A percentile compares a stretch with the other conserved stretches of the same genome.
Evolutionary conservation across 53 echinoderm and acorn worm species (phyloP).

Genomic region (Crossaster papposus): DNA sequence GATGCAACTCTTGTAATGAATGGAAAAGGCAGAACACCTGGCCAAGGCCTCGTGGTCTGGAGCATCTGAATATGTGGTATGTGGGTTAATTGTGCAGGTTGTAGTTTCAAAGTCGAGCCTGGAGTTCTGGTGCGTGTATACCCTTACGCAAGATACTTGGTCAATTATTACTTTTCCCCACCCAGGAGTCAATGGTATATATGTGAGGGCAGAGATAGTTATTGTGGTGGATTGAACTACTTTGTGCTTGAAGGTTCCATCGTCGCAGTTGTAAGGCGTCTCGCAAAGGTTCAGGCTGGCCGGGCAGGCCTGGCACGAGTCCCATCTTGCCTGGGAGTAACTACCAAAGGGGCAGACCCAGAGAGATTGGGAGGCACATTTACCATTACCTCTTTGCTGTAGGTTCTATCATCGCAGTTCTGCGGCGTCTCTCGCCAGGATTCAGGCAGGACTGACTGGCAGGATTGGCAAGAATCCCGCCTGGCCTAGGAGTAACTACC

Average conservation of each 20-base stretch:
- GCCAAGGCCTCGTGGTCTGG: too few species aligned
- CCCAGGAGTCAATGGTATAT: too few species aligned
- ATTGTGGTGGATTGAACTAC: too few species aligned
- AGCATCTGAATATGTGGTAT: too few species aligned
- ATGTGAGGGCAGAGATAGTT: too few species aligned
- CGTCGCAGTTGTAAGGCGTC: conserved; percentile 73
- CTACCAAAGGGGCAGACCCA: conserved; percentile 82
- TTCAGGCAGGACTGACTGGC: conserved; percentile 90
- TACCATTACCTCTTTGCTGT: conserved; percentile 78
- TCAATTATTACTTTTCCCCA: too few species aligned
- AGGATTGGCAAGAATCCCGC: conserved; percentile 76
- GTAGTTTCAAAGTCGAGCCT: too few species aligned
- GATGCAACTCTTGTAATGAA: too few species aligned
- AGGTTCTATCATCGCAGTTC: conserved; percentile 79
- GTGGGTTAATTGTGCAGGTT: too few species aligned
- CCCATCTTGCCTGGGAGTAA: conserved; percentile 78
- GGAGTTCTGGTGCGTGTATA: too few species aligned
- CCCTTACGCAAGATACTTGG: too few species aligned
- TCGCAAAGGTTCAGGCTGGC: conserved; percentile 88
- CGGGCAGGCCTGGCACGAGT: conserved; percentile 84
- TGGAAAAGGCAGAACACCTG: too few species aligned
- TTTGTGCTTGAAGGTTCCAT: conserved; percentile 88
- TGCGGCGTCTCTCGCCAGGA: conserved; percentile 77
- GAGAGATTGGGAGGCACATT: conserved; percentile 48
- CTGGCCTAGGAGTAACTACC: conserved; percentile 85